Evolutionary conservation across 1,140 invertebrate genomes (phyloP).

Genomic region (Drosophila prosaltans): DNA sequence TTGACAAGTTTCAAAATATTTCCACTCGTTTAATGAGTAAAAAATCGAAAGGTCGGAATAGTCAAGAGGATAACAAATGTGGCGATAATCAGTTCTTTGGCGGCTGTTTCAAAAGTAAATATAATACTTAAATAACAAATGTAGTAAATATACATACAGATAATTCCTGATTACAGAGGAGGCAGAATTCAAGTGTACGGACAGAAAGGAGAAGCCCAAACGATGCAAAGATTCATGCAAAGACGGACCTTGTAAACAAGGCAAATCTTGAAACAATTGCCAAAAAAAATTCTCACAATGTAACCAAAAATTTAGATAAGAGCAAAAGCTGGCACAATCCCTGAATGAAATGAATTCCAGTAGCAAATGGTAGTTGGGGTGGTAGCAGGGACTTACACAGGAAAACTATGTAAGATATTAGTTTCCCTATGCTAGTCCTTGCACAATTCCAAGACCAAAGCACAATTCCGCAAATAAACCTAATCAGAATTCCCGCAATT

Average conservation of each 20-base stretch:
- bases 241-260: conserved; percentile 36
- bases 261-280: conserved; percentile 11
- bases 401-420: neutral
- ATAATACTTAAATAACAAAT: neutral
- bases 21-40: conserved; percentile 23
- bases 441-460: neutral
- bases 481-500: conserved; percentile 6
- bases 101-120: conserved; percentile 46
- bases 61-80: conserved; percentile 22
- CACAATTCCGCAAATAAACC: neutral
- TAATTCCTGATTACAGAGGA: neutral
- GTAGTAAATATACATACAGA: neutral
- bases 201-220: conserved; percentile 13
- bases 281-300: neutral
- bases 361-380: neutral
- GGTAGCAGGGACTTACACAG: neutral
- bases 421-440: neutral
- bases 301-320: neutral
- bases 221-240: conserved; percentile 34
- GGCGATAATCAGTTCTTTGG: conserved; percentile 27
- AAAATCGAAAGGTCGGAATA: conserved; percentile 8
- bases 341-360: neutral
- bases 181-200: neutral
- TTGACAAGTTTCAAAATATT: neutral
- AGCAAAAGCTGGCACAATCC: neutral